phyloP scores from a whole-genome alignment of 2,797 vertebrate genomes.

The Pogoniulus pusillus region DNA sequence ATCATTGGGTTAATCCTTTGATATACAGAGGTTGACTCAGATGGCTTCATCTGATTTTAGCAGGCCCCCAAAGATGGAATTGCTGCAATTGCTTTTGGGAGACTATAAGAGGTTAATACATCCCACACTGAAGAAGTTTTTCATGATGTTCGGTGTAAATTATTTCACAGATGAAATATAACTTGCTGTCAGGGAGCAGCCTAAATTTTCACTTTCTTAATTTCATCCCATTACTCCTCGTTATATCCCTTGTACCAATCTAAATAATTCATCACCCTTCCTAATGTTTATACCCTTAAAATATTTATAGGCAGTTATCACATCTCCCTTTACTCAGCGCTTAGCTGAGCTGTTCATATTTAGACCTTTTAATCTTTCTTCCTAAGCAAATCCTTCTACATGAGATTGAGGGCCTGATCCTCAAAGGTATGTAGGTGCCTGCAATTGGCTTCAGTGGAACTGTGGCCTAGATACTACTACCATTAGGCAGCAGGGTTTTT shows the following conservation, averaged over 20 bases:
- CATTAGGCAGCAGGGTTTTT: not conserved
- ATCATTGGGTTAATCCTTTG: too few relatives aligned
- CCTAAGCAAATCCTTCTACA: conserved; percentile 55
- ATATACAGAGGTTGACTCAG: too few relatives aligned
- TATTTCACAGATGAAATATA: conserved; percentile 57
- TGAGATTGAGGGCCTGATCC: conserved; percentile 37
- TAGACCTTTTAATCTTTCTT: conserved; percentile 66
- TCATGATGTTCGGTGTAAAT: conserved; percentile 40
- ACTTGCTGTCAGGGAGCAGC: conserved; percentile 33
- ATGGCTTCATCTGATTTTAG: not conserved
- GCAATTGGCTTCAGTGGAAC: not conserved
- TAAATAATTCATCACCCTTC: conserved; percentile 65
- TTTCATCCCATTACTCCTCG: conserved; percentile 57
- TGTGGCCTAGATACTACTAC: conserved; percentile 1
- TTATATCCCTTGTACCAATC: conserved; percentile 60
- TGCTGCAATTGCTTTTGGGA: not conserved
- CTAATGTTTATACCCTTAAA: conserved; percentile 73
- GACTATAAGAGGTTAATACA: conserved; percentile 11
- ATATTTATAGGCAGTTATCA: conserved; percentile 73
- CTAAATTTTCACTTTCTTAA: conserved; percentile 61
- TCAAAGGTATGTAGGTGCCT: conserved; percentile 32
- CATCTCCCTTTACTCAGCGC: conserved; percentile 45
- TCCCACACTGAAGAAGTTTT: not conserved
- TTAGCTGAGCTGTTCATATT: conserved; percentile 54
- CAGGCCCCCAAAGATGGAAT: not conserved